phyloP scores from a whole-genome alignment of 2,888 invertebrate genomes.

The Sturmia bella region DNA sequence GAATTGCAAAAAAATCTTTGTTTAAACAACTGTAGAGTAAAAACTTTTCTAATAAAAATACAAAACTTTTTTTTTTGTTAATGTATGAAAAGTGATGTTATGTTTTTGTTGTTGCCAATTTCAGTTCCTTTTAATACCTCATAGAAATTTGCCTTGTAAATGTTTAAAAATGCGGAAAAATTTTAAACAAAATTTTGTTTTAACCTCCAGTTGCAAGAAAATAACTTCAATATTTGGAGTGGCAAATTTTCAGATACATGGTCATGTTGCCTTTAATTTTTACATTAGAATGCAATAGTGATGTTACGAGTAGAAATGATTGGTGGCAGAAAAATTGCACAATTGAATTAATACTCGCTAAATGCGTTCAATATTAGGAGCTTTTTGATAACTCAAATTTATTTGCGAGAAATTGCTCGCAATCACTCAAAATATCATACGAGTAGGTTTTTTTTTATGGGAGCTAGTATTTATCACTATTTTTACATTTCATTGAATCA shows the following conservation, averaged over 20 bases:
- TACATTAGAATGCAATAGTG: too few species aligned
- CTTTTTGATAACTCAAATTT: too few species aligned
- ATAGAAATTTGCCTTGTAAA: conserved; percentile 33
- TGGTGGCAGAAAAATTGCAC: too few species aligned
- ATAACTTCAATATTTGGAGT: background rate
- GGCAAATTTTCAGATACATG: background rate
- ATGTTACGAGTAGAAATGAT: too few species aligned
- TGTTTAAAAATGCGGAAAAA: conserved; percentile 16
- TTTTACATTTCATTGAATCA: too few species aligned
- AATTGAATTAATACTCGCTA: too few species aligned
- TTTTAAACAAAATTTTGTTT: conserved; percentile 18
- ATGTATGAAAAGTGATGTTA: conserved; percentile 9
- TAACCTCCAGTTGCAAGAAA: conserved; percentile 4
- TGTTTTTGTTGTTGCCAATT: conserved; percentile 20
- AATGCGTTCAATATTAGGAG: too few species aligned
- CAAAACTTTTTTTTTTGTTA: background rate
- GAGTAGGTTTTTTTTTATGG: too few species aligned
- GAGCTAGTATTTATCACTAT: too few species aligned
- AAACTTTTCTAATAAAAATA: background rate
- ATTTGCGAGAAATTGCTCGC: too few species aligned
- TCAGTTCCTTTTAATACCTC: conserved; percentile 25
- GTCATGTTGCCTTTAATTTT: background rate
- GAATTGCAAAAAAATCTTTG: background rate
- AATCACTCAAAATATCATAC: too few species aligned
- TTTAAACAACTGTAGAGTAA: background rate